Conservation (phyloP, 2,888 invertebrate species). For the Zygogramma bicolorata region DNA sequence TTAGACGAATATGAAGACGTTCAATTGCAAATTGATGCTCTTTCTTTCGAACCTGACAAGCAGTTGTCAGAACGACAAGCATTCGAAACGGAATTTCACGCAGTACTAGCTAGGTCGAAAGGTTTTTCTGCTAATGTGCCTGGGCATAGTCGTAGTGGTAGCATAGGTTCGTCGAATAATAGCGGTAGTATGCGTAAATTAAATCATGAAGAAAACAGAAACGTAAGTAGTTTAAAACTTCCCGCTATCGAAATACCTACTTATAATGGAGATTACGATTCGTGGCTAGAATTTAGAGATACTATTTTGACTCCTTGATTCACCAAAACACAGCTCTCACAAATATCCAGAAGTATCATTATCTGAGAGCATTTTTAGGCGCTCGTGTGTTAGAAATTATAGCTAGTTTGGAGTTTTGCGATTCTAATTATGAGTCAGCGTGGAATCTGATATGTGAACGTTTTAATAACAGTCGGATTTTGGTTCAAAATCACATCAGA, state of each 20-base stretch:
- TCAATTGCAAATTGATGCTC: neutral
- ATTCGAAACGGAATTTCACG: neutral
- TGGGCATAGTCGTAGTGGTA: neutral
- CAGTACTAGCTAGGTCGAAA: neutral
- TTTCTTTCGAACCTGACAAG: neutral
- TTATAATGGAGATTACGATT: neutral
- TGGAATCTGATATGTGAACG: neutral
- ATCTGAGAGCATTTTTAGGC: neutral
- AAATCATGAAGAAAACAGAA: neutral
- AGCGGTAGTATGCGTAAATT: neutral
- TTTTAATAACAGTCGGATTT: neutral
- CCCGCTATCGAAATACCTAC: neutral
- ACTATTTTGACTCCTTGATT: neutral
- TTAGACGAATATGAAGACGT: neutral
- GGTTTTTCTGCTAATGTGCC: neutral
- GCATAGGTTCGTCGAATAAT: neutral
- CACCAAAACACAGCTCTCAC: neutral
- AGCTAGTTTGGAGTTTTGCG: neutral
- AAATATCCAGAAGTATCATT: neutral
- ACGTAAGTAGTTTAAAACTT: neutral
- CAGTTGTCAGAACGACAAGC: neutral
- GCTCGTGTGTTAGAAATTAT: neutral
- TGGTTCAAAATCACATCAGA: neutral
- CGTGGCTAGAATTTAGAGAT: neutral
- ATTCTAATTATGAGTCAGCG: neutral